A percentile compares a stretch with the other conserved stretches of the same genome.
Evolutionary conservation across 2,888 invertebrate species (phyloP).

Genomic region (Tineola bisselliella): DNA sequence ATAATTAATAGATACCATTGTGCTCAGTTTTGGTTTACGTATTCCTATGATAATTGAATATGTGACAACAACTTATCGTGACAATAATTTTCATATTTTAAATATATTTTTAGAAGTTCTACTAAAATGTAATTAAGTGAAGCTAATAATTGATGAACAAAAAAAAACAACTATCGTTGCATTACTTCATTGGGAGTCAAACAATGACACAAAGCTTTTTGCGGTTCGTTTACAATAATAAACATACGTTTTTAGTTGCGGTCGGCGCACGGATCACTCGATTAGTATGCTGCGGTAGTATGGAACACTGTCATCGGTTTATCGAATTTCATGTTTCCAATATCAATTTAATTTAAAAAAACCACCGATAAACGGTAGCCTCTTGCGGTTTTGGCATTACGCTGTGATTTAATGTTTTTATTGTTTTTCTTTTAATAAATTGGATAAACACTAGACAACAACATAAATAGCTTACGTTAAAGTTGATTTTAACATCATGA

Average conservation of each 20-base stretch:
- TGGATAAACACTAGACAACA: not conserved
- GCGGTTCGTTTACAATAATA: slow-evolving; percentile 23
- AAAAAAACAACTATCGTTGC: not conserved
- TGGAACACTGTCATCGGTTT: slow-evolving; percentile 35
- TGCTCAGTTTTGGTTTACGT: no score
- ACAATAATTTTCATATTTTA: no score
- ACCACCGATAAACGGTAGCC: not conserved
- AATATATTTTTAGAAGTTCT: no score
- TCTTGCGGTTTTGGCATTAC: slow-evolving; percentile 1
- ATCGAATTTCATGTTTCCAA: slow-evolving; percentile 35
- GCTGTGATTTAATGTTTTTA: not conserved
- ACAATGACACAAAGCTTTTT: slow-evolving; percentile 22
- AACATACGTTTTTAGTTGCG: slow-evolving; percentile 28
- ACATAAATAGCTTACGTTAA: no score
- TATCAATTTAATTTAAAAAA: slow-evolving; percentile 28
- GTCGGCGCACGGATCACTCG: slow-evolving; percentile 45
- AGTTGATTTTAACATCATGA: no score
- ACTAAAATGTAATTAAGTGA: no score
- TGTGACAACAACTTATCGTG: no score
- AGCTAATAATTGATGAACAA: no score
- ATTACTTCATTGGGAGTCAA: slow-evolving; percentile 14
- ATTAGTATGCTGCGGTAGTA: slow-evolving; percentile 22
- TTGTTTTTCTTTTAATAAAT: not conserved
- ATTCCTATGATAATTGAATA: no score
- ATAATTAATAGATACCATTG: no score